Conservation (phyloP, 2,113 vertebrate genomes). For the Prinia subflava region DNA sequence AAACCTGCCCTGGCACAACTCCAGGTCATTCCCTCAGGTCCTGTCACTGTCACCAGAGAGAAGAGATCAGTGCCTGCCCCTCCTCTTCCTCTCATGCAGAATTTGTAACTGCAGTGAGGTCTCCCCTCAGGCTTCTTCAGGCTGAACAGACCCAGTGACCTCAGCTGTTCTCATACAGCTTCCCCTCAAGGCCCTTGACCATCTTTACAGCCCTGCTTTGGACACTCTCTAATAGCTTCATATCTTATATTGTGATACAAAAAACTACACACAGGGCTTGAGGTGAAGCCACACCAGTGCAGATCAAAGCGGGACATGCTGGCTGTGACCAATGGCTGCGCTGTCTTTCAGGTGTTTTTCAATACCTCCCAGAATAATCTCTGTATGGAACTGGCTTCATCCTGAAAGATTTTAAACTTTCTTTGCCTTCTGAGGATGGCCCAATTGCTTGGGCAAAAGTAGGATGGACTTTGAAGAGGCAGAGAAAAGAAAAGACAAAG, state of each 20-base stretch:
- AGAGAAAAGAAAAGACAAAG: background rate
- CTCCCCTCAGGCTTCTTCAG: background rate
- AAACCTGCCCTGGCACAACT: background rate
- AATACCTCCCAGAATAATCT: background rate
- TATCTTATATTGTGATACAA: background rate
- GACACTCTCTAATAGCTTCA: background rate
- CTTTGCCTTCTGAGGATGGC: background rate
- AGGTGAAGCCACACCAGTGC: background rate
- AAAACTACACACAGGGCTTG: background rate
- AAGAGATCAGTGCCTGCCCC: background rate
- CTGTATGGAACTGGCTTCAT: background rate
- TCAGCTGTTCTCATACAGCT: fast-evolving
- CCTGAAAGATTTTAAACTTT: background rate
- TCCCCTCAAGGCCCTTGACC: background rate
- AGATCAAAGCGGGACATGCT: background rate
- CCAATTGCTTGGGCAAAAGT: background rate
- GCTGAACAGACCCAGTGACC: background rate
- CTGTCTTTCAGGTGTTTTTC: background rate
- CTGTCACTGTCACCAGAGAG: background rate
- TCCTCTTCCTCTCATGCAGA: fast-evolving
- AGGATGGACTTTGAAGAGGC: background rate
- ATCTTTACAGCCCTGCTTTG: background rate
- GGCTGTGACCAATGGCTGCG: background rate
- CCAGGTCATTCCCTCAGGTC: fast-evolving
- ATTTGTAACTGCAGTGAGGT: fast-evolving